phyloP scores from a whole-genome alignment of 2,888 invertebrate genomes.

The Synanthedon vespiformis region DNA sequence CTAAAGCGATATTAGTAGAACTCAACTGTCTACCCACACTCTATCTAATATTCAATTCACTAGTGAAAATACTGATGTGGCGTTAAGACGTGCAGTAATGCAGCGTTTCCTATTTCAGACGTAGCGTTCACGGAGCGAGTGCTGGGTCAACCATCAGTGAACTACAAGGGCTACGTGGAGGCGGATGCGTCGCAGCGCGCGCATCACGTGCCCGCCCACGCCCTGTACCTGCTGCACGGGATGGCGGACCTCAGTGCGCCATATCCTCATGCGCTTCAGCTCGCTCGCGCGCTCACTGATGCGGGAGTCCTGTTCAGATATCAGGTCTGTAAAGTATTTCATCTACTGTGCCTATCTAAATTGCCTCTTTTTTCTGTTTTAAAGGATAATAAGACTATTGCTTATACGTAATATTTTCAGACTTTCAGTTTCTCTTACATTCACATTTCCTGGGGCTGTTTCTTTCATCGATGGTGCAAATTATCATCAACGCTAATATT shows the following conservation, averaged over 20 bases:
- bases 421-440: too few species aligned
- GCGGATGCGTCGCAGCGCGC: slow-evolving; percentile 92
- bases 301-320: slow-evolving; percentile 91
- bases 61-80: too few species aligned
- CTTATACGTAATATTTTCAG: too few species aligned
- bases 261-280: slow-evolving; percentile 91
- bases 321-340: slow-evolving; percentile 73
- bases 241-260: slow-evolving; percentile 93
- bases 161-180: slow-evolving; percentile 91
- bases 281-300: slow-evolving; percentile 88
- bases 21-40: too few species aligned
- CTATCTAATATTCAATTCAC: too few species aligned
- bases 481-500: too few species aligned
- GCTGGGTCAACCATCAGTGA: slow-evolving; percentile 88
- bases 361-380: not conserved
- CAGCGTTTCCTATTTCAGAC: slow-evolving; percentile 67
- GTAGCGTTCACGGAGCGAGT: slow-evolving; percentile 96
- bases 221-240: slow-evolving; percentile 92
- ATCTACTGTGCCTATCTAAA: not conserved
- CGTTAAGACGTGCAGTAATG: too few species aligned
- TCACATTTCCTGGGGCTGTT: too few species aligned
- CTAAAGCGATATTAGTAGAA: too few species aligned
- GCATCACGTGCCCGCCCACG: slow-evolving; percentile 87
- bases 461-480: too few species aligned
- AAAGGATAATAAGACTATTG: too few species aligned